phyloP scores from a whole-genome alignment of 2,888 invertebrate genomes.

The Bugulina stolonifera region DNA sequence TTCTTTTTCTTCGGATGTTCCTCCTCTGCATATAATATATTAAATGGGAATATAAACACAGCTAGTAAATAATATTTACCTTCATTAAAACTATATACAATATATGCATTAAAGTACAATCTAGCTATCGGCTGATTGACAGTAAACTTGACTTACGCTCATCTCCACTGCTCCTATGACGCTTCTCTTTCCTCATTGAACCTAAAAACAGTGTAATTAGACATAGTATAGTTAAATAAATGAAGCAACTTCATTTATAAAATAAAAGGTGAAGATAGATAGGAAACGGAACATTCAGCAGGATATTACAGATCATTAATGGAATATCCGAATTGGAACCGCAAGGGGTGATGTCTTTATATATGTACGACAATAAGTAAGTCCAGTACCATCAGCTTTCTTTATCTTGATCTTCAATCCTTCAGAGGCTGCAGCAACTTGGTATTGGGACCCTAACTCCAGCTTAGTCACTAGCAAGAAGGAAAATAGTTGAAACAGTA shows the following conservation, averaged over 20 bases:
- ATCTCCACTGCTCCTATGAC: conserved; percentile 4
- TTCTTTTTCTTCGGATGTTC: conserved; percentile 29
- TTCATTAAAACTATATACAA: no score
- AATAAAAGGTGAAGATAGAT: no score
- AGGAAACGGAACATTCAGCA: no score
- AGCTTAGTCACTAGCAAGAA: conserved; percentile 12
- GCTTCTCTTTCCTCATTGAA: not conserved
- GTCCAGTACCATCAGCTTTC: conserved; percentile 22
- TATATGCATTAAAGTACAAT: no score
- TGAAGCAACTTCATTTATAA: no score
- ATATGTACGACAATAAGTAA: no score
- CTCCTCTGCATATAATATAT: not conserved
- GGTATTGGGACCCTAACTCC: conserved; percentile 12
- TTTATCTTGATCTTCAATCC: conserved; percentile 19
- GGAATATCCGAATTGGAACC: no score
- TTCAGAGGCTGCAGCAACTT: conserved; percentile 18
- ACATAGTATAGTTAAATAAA: not conserved
- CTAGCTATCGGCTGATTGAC: no score
- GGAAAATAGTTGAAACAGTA: not conserved
- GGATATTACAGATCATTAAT: no score
- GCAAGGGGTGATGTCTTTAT: no score
- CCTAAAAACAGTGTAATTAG: not conserved
- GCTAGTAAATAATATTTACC: no score
- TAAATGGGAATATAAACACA: not conserved
- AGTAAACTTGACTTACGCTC: conserved; percentile 10